phyloP scores from a whole-genome alignment of 2,888 invertebrate genomes.

The Anagyrus pseudococci region DNA sequence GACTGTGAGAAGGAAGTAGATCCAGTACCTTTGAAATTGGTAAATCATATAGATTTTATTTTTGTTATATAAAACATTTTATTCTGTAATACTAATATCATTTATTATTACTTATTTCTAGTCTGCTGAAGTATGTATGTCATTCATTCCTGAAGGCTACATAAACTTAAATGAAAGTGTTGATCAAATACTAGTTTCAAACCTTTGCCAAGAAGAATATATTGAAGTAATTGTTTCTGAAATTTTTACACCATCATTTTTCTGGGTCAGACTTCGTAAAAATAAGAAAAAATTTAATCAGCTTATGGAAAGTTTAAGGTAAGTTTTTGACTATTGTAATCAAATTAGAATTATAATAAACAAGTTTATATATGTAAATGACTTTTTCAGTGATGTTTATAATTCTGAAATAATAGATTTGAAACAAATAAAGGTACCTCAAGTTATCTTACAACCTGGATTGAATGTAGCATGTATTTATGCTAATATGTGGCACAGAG shows the following conservation, averaged over 20 bases:
- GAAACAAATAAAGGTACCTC: constrained; percentile 46
- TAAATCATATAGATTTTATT: constrained; percentile 35
- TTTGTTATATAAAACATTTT: too few species aligned
- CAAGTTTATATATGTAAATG: too few species aligned
- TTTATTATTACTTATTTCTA: constrained; percentile 37
- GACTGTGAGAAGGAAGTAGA: constrained; percentile 40
- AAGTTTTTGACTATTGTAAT: constrained; percentile 30
- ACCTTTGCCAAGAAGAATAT: too few species aligned
- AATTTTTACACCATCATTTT: constrained; percentile 54
- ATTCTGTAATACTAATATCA: too few species aligned
- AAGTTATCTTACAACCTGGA: constrained; percentile 49
- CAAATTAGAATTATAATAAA: constrained; percentile 4
- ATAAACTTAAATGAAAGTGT: constrained; percentile 50
- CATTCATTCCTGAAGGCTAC: constrained; percentile 49
- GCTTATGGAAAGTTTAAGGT: constrained; percentile 53
- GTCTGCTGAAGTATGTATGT: constrained; percentile 40
- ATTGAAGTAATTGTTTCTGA: constrained; percentile 50
- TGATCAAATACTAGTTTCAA: constrained; percentile 43
- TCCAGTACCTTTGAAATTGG: constrained; percentile 49
- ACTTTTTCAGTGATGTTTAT: constrained; percentile 33
- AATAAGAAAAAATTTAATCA: constrained; percentile 40
- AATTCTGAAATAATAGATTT: constrained; percentile 19
- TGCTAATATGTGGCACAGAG: constrained; percentile 52
- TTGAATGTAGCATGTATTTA: constrained; percentile 55
- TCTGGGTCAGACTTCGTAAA: constrained; percentile 52